Evolutionary conservation across 1,140 invertebrate genomes (phyloP).

Genomic region (Gonatopus flavifemur): DNA sequence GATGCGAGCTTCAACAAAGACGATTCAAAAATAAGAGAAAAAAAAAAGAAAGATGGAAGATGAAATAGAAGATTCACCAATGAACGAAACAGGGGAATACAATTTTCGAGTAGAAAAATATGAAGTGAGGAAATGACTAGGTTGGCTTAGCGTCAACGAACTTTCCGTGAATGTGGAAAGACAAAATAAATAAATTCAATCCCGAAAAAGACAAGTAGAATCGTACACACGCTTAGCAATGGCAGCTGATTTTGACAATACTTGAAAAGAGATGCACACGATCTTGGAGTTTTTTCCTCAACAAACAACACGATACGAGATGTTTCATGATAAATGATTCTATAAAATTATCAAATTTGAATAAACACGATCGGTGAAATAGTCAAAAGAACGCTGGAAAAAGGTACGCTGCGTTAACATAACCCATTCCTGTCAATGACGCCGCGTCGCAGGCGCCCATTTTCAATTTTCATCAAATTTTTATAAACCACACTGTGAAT

Average conservation of each 20-base stretch:
- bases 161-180: no score
- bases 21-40: no score
- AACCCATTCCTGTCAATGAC: conserved; percentile 37
- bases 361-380: neutral
- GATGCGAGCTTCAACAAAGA: no score
- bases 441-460: conserved; percentile 30
- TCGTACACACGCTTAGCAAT: conserved; percentile 37
- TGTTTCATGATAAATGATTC: neutral
- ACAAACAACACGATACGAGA: neutral
- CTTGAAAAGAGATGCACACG: conserved; percentile 19
- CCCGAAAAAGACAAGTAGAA: neutral
- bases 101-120: no score
- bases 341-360: neutral
- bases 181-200: no score
- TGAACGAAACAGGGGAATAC: no score
- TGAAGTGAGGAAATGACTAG: no score
- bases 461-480: conserved; percentile 7
- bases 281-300: conserved; percentile 15
- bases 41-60: no score
- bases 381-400: conserved; percentile 1
- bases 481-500: neutral
- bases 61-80: no score
- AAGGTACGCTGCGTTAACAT: conserved; percentile 34
- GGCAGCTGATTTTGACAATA: conserved; percentile 60
- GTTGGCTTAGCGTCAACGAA: no score